These are phyloP conservation scores for Euplexia lucipara DNA, from an alignment of 2,888 invertebrate species.

Conservation along the genomic window DNA sequence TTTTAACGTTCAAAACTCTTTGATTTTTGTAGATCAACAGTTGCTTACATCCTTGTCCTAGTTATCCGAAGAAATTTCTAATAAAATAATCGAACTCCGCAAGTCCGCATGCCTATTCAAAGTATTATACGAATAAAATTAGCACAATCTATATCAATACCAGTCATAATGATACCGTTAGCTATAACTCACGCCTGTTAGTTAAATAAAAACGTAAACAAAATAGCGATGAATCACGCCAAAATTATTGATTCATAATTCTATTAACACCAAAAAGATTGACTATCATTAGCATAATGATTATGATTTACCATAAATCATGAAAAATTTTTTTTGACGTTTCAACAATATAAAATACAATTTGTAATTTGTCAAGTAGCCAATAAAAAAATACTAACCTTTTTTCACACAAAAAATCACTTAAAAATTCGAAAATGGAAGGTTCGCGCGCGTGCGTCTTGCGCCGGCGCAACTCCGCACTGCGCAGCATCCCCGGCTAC, in stretches of 20 bases:
- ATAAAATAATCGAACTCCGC: background rate
- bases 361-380: background rate
- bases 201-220: slow-evolving; percentile 51
- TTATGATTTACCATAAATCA: slow-evolving; percentile 8
- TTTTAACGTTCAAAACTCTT: too few relatives aligned
- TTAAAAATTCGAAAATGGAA: slow-evolving; percentile 12
- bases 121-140: slow-evolving; percentile 26
- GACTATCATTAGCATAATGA: slow-evolving; percentile 6
- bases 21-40: too few relatives aligned
- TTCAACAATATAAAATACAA: too few relatives aligned
- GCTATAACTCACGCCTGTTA: slow-evolving; percentile 14
- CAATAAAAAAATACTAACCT: slow-evolving; percentile 53
- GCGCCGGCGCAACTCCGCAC: slow-evolving; percentile 63
- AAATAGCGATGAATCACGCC: slow-evolving; percentile 36
- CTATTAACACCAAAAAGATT: slow-evolving; percentile 19
- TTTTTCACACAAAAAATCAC: slow-evolving; percentile 45
- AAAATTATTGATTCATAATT: slow-evolving; percentile 25
- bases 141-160: slow-evolving; percentile 6
- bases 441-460: slow-evolving; percentile 59
- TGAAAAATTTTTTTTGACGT: background rate
- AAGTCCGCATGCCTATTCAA: background rate
- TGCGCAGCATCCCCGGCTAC: slow-evolving; percentile 67
- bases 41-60: background rate
- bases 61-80: background rate
- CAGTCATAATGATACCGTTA: slow-evolving; percentile 38